A percentile compares a stretch with the other conserved stretches of the same genome.
Conservation (phyloP, 1,140 invertebrate genomes). For the Achroia grisella region DNA sequence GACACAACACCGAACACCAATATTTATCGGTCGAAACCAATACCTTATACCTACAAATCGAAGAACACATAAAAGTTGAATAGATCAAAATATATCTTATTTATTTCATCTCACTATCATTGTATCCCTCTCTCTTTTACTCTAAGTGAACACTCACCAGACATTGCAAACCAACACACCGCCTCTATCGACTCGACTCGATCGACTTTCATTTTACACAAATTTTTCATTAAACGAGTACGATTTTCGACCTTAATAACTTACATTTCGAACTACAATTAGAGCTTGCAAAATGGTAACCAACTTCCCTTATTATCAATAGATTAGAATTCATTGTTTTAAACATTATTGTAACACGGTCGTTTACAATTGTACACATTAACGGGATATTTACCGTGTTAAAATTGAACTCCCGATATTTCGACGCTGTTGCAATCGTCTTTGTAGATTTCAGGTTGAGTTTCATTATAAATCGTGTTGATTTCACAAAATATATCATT, state of each 20-base stretch:
- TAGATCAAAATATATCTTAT: conserved; percentile 8
- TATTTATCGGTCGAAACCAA: background rate
- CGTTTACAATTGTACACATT: too few relatives aligned
- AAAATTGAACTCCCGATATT: too few relatives aligned
- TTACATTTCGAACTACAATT: background rate
- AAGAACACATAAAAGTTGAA: conserved; percentile 6
- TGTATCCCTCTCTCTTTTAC: conserved; percentile 11
- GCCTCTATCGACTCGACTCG: too few relatives aligned
- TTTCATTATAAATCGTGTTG: too few relatives aligned
- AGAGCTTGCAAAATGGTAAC: too few relatives aligned
- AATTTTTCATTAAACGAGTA: background rate
- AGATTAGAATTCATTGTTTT: too few relatives aligned
- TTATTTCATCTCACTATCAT: conserved; percentile 7
- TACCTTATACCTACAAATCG: background rate
- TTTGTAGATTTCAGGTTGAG: too few relatives aligned
- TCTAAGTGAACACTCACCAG: conserved; percentile 7
- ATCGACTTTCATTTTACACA: background rate
- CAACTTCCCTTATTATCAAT: too few relatives aligned
- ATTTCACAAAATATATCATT: too few relatives aligned
- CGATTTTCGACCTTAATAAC: background rate
- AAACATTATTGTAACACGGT: too few relatives aligned
- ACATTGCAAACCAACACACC: background rate
- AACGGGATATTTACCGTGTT: too few relatives aligned
- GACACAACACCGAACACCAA: conserved; percentile 35
- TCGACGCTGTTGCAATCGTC: too few relatives aligned